Evolutionary conservation across 2,888 invertebrate species (phyloP), one percentile per base, ranked within the genome.

Genomic region (Melanophora roralis): DNA sequence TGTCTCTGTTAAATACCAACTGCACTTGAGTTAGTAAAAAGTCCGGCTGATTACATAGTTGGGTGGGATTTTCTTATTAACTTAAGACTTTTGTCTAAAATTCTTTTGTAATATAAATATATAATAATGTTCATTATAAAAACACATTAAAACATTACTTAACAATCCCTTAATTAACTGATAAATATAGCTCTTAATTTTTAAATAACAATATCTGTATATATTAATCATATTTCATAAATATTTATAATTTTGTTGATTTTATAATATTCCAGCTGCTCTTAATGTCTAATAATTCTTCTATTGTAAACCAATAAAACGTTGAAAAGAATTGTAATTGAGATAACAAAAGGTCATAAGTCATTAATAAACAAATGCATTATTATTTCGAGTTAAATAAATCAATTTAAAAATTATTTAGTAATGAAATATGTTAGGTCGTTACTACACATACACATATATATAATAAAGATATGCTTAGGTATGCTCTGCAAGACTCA

Each of bases 381-480:
- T 16, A 9, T 21, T 2, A 49, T 27, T 21, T 12, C 21, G 62
- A 32, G 19, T 64, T n/a, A n/a, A n/a, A 59, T 65, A 74, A 59
- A 49, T 59, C 40, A 65, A 65, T 65, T 65, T n/a, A n/a, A n/a
- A n/a, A 57, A 34, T 59, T 59, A 57, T 65, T 65, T 19, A 65
- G 40, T 57, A 47, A 55, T 73, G 21, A 71, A 60, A 14, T 40
- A 32, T n/a, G n/a, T n/a, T 60, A 51, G 14, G 40, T 43, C 34
- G 21, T 34, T 21, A 27, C 3, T 27, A 32, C 7, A 51, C 21
- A n/a, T 9, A 16, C 21, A 21, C 16, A 45, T 19, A 19, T 19
- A 19, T 11, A 69, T 32, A 2, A 21, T 16, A 47, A 6, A 32
- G n/a, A n/a, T n/a, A 16, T n/a, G n/a, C n/a, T 59, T 11, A 8